Percentiles rank a stretch among this genome's conserved stretches.
Conservation (phyloP, 2,797 vertebrate genomes). For the Onychomys arenicola region DNA sequence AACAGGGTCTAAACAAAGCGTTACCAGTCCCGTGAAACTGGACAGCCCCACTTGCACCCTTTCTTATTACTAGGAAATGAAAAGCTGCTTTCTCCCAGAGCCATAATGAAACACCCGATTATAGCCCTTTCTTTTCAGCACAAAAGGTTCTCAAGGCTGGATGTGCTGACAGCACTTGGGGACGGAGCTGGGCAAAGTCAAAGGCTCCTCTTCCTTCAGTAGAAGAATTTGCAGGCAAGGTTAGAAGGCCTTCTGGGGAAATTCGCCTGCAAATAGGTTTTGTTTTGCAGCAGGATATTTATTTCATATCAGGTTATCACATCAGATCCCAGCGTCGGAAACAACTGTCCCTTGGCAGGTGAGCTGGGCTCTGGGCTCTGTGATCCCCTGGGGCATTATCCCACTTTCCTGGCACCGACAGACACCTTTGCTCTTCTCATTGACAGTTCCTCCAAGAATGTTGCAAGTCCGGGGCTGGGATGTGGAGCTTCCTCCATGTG, state of each 20-base stretch:
- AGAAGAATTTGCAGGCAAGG: conserved; percentile 55
- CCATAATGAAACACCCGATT: background rate
- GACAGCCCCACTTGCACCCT: background rate
- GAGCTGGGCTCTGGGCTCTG: background rate
- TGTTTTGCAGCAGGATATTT: conserved; percentile 12
- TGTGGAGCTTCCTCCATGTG: no score
- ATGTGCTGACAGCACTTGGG: background rate
- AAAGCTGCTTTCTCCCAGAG: conserved; percentile 59
- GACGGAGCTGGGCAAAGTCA: background rate
- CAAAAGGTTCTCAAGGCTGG: conserved; percentile 33
- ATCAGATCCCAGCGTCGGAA: background rate
- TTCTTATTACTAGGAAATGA: conserved; percentile 44
- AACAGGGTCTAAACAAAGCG: conserved; percentile 8
- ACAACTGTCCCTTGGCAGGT: background rate
- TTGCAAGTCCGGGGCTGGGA: background rate
- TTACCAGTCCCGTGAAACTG: background rate
- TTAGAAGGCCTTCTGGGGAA: conserved; percentile 48
- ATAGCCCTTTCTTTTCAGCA: conserved; percentile 64
- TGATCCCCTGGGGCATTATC: background rate
- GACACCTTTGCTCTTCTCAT: background rate
- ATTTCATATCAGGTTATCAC: conserved; percentile 34
- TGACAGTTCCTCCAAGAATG: rapidly evolving
- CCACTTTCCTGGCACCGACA: background rate
- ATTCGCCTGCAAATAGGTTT: conserved; percentile 13
- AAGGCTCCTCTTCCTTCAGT: background rate